These are phyloP conservation scores for Laterallus jamaicensis DNA, from an alignment of 2,113 vertebrate genomes.

Conservation along the genomic window DNA sequence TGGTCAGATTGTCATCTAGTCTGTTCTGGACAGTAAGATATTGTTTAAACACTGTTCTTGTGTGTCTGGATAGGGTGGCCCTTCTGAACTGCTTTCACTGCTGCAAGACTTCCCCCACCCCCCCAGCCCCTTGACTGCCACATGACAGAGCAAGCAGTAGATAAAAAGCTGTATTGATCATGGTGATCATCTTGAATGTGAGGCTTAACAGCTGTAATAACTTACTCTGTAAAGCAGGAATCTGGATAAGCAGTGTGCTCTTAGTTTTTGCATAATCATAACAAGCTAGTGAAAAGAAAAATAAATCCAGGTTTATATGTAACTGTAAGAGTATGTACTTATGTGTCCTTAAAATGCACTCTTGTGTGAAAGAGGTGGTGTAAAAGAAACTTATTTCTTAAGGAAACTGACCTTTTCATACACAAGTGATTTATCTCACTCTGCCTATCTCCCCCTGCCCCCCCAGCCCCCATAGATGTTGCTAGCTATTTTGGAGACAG, in stretches of 20 bases:
- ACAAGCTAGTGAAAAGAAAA: neutral
- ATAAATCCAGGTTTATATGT: neutral
- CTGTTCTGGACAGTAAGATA: constrained; percentile 55
- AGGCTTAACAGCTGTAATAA: neutral
- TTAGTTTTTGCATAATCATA: neutral
- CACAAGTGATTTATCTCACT: neutral
- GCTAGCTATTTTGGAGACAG: neutral
- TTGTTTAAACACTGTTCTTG: constrained; percentile 53
- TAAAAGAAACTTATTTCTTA: neutral
- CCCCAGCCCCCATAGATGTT: neutral
- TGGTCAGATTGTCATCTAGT: constrained; percentile 56
- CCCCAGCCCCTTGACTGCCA: constrained; percentile 52
- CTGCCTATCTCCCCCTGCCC: too few species aligned
- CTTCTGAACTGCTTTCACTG: constrained; percentile 61
- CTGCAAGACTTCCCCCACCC: constrained; percentile 3
- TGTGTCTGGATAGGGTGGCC: constrained; percentile 44
- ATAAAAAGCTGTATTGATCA: constrained; percentile 39
- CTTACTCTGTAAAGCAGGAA: neutral
- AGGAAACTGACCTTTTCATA: neutral
- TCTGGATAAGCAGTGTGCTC: neutral
- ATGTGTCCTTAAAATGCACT: neutral
- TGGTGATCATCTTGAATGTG: neutral
- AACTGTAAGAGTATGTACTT: neutral
- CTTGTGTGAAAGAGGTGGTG: neutral
- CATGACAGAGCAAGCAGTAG: constrained; percentile 56